Conservation (phyloP, 2,797 vertebrate species). For the Helostoma temminkii region DNA sequence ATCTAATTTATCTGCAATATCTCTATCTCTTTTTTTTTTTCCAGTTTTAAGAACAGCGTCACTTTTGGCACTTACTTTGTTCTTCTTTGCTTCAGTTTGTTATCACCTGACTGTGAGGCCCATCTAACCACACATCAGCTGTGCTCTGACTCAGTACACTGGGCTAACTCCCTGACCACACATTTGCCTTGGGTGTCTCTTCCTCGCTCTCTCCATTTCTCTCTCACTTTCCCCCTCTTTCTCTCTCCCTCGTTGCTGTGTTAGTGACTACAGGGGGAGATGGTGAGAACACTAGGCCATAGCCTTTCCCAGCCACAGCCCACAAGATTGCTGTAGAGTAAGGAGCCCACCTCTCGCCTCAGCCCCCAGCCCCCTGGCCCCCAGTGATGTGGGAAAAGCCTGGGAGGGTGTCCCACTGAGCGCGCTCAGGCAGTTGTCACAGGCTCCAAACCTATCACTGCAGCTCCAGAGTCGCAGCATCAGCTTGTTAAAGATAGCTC, state of each 20-base stretch:
- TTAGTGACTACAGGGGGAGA: constrained; percentile 70
- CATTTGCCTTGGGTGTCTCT: constrained; percentile 34
- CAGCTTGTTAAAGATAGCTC: constrained; percentile 56
- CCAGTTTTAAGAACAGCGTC: constrained; percentile 18
- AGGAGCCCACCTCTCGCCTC: constrained; percentile 74
- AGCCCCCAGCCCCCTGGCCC: constrained; percentile 48
- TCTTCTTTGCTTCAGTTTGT: constrained; percentile 39
- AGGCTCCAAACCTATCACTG: constrained; percentile 58
- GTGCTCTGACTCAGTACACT: constrained; percentile 45
- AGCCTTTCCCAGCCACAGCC: constrained; percentile 86
- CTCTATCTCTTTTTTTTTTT: no score
- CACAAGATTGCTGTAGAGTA: constrained; percentile 78
- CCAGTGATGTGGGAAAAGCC: constrained; percentile 84
- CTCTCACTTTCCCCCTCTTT: constrained; percentile 46
- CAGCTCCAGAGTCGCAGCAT: constrained; percentile 30
- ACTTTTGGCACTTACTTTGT: neutral
- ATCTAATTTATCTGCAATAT: constrained; percentile 41
- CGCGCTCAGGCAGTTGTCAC: constrained; percentile 53
- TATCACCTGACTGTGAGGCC: constrained; percentile 54
- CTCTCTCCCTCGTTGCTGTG: constrained; percentile 61
- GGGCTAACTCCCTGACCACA: constrained; percentile 36
- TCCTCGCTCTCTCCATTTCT: constrained; percentile 43
- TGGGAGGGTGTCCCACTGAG: constrained; percentile 77
- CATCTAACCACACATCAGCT: constrained; percentile 37
- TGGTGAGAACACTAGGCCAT: constrained; percentile 85